Base-by-base conservation (phyloP, 1,140 invertebrate species). In the Nephila pilipes region DNA sequence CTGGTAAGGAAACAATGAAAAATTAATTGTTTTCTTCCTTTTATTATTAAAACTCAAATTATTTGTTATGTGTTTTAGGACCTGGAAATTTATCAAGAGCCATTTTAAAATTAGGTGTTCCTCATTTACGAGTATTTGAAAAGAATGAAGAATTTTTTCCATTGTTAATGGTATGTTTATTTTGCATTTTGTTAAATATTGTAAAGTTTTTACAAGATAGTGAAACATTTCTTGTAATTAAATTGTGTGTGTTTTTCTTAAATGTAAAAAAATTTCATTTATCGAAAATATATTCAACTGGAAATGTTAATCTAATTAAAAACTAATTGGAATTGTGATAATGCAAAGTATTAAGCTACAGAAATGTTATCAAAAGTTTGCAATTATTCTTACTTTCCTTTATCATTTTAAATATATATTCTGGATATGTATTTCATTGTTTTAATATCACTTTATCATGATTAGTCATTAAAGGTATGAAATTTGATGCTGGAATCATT, bases 61-160 rank as follows among this genome's bases (percentile, higher is more conserved):
- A 12, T 32, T 29, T 22, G 12, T 58, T 80, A 80, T 58, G 5
- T 36, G 20, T 65, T 80, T 32, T 46, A 91, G 89, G 89, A 14
- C 80, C 80, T 54, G 89, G 89, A 18, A 6, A 63, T n/a, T 58
- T 91, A 32, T 55, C 79, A 18, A 83, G 63, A 83, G 79, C 89
- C 18, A 63, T 91, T 63, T 63, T 91, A 38, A 83, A 63, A 18
- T 57, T 25, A 2, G 32, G 57, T 18, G 8, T 65, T 65, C 54
- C 79, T 38, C 25, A 60, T 83, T 65, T 91, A 8, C 20, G 89
- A 57, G 89, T 91, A 46, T 91, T 91, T 91, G 89, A 91, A 83
- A 91, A 85, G 25, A 58, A 91, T 83, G 75, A 58, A 83, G 79
- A 83, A 22, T 91, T 63, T 83, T 83, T 91, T 1, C 55, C 79